Percentiles rank a stretch among this genome's conserved stretches.
phyloP scores from a whole-genome alignment of 2,888 invertebrate species.

The Stictocephala bisonia region DNA sequence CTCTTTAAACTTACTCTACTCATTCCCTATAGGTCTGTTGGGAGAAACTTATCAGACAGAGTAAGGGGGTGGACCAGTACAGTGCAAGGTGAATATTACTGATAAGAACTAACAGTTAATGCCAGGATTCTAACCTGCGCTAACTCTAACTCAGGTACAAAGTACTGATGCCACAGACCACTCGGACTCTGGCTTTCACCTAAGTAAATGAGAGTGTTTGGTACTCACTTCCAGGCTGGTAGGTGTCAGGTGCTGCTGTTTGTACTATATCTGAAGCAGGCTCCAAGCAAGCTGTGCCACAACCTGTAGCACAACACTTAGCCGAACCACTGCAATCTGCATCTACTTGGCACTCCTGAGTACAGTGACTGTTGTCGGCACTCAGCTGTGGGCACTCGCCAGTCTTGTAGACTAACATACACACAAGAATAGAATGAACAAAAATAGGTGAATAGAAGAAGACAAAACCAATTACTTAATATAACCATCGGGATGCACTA shows the following conservation, averaged over 20 bases:
- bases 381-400: slow-evolving; percentile 73
- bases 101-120: no score
- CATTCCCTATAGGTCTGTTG: no score
- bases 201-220: no score
- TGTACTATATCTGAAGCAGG: slow-evolving; percentile 63
- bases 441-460: not conserved
- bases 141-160: no score
- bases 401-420: slow-evolving; percentile 66
- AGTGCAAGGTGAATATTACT: no score
- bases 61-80: no score
- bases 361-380: slow-evolving; percentile 69
- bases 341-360: slow-evolving; percentile 80
- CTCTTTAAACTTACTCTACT: no score
- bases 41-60: no score
- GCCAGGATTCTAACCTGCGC: no score
- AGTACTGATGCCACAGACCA: no score
- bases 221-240: slow-evolving; percentile 62
- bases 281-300: slow-evolving; percentile 77
- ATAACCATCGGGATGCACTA: not conserved
- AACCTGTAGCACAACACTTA: slow-evolving; percentile 87
- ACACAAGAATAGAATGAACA: not conserved
- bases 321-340: slow-evolving; percentile 81
- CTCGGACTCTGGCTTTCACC: no score
- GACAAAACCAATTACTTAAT: slow-evolving; percentile 23
- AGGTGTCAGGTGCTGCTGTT: slow-evolving; percentile 63